Base-by-base conservation (phyloP, 2,797 vertebrate species). In the Remorina albescens region DNA sequence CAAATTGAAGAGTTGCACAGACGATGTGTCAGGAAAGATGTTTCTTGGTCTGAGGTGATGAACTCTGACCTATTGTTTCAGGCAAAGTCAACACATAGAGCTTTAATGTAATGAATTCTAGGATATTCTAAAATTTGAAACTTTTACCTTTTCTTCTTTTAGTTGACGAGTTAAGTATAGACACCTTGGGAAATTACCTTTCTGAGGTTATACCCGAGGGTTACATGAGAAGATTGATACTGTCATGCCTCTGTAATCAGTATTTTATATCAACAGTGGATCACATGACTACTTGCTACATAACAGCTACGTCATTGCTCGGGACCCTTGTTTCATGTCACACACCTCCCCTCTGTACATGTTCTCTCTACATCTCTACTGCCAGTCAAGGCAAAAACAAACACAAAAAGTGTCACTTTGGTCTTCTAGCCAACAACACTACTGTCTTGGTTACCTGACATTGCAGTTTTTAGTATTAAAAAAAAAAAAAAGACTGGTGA, bases 1-100 rank as follows among this genome's bases (percentile, higher is more conserved):
- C 54, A 30, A 44, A 49, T 10, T 57, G 18, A 18, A 50, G 23
- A 12, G 21, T 5, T 1, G 0, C 42, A 47, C 9, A 58, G 34
- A n/a, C 25, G 11, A 28, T 59, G 37, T n/a, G 7, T 16, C 36
- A 39, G 8, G 37, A 37, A 7, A 44, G 4, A 72, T 50, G 11
- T 57, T 46, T 58, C 15, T 69, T 2, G 1, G 19, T 61, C 9
- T 8, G 44, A 3, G 21, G 2, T 2, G n/a, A 2, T n/a, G 13
- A 47, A 25, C 47, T 61, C 18, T 30, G 42, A 34, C 25, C 5
- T 21, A 28, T 18, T 16, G 21, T 49, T 18, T 16, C 6, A 25
- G 21, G 23, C 19, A 28, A 34, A 65, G 55, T 56, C 39, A 53
- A 44, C 44, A 32, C 66, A 72, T 42, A 36, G 50, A 61, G 44